Evolutionary conservation across 35 echinoderm and acorn worm species (phyloP), one percentile per base, ranked within the genome.

Genomic region (Patiria miniata): DNA sequence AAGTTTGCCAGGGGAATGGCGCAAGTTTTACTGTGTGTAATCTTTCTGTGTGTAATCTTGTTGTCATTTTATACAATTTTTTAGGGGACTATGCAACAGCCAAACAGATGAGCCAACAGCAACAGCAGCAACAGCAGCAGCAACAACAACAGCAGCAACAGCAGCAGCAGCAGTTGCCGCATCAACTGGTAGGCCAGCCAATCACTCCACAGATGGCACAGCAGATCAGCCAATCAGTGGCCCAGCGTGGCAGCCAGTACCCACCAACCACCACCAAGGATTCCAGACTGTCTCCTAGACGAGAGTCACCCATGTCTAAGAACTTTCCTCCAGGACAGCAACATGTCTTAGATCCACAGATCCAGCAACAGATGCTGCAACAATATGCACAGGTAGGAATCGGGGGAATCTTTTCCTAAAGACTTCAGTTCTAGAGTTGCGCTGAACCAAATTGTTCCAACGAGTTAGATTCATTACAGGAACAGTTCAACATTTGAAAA

Each of bases 191-290:
- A 14, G 65, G 65, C 29, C 65, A 73, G 65, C 65, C 23, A 22
- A 26, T 73, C 23, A 73, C 26, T 23, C 65, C 21, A 23, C 65
- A 73, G 34, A 73, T 73, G 65, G 26, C 23, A 16, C 65, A 73
- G 34, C 65, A 73, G 65, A 73, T 73, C 19, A 73, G 65, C 0
- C 65, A 73, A 23, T 34, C 22, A 9, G 22, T 69, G 10, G 61
- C 18, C 10, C 61, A 69, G 61, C 23, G 26, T 12, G 85, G 73
- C 23, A 39, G 55, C 32, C 80, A 80, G 9, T 90, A 84, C 39
- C 88, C 88, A 1, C 88, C 88, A 23, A 77, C 88, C 0, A 68
- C 88, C 0, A 89, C 56, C 16, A 90, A 78, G 33, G 88, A 90
- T 21, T 77, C 69, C 0, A 61, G 81, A 42, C 73, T 90, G 29